These are phyloP conservation scores for Hydropsyche tenuis DNA, from an alignment of 1,140 invertebrate genomes.

Conservation along the genomic window DNA sequence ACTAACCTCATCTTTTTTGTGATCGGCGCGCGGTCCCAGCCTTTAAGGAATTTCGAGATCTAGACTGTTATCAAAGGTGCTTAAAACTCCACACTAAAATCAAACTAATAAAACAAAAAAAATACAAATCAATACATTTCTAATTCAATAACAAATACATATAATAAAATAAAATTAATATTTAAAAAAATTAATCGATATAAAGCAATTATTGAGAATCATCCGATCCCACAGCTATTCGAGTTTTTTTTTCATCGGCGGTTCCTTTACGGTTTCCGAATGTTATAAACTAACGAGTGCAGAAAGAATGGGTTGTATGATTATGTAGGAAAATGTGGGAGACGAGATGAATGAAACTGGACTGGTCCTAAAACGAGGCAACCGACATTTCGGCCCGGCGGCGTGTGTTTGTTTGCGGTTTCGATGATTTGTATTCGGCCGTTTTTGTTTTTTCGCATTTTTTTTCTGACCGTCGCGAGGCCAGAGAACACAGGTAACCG, in stretches of 20 bases:
- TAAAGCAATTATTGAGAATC: too few species aligned
- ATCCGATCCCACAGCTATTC: too few species aligned
- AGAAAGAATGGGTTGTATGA: conserved; percentile 48
- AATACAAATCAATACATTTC: too few species aligned
- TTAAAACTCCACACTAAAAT: conserved; percentile 1
- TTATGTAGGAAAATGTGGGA: conserved; percentile 37
- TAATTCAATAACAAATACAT: too few species aligned
- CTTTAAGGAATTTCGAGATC: conserved; percentile 39
- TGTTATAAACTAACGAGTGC: conserved; percentile 44
- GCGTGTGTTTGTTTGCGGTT: conserved; percentile 47
- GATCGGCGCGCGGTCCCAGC: conserved; percentile 44
- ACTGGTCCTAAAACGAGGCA: background rate
- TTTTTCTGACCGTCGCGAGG: background rate
- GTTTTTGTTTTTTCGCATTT: conserved; percentile 7
- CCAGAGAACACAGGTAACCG: conserved; percentile 22
- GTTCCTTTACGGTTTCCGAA: conserved; percentile 40
- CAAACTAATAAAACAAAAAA: too few species aligned
- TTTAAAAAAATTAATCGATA: too few species aligned
- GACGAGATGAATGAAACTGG: conserved; percentile 45
- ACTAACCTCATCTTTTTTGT: conserved; percentile 45
- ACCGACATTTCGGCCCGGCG: conserved; percentile 13
- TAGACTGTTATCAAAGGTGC: conserved; percentile 5
- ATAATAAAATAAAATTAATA: too few species aligned
- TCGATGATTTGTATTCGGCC: conserved; percentile 42
- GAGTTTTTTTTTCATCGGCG: background rate